Evolutionary conservation across 2,797 vertebrate species (phyloP).

Genomic region (Dipus sagitta): DNA sequence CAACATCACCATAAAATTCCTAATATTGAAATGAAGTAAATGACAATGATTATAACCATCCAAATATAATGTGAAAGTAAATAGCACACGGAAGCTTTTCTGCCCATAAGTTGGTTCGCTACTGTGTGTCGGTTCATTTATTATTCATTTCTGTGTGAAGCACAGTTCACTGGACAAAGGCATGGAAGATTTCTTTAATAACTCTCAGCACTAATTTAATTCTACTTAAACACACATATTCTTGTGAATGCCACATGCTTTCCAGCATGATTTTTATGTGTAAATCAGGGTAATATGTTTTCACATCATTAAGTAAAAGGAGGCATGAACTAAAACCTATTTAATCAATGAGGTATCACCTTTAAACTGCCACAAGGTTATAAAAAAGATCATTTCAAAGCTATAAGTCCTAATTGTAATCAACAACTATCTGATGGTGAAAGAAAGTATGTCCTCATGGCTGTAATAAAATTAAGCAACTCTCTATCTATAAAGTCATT

Average conservation of each 20-base stretch:
- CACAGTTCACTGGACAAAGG: constrained; percentile 89
- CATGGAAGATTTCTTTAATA: constrained; percentile 92
- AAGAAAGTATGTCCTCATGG: constrained; percentile 85
- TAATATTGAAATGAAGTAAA: constrained; percentile 60
- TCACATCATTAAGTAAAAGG: constrained; percentile 95
- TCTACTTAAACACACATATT: constrained; percentile 93
- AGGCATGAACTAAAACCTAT: constrained; percentile 93
- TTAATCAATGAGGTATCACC: constrained; percentile 94
- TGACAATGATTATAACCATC: constrained; percentile 69
- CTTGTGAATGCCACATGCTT: constrained; percentile 90
- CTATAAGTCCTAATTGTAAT: constrained; percentile 93
- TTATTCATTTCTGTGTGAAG: constrained; percentile 89
- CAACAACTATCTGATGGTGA: constrained; percentile 93
- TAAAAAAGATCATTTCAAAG: constrained; percentile 93
- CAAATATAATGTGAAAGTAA: constrained; percentile 79
- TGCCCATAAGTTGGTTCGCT: constrained; percentile 68
- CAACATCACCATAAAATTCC: not conserved
- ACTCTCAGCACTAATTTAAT: constrained; percentile 93
- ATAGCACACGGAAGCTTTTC: constrained; percentile 66
- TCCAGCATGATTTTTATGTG: constrained; percentile 92
- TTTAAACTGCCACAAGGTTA: constrained; percentile 92
- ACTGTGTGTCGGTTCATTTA: constrained; percentile 86
- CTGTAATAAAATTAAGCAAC: constrained; percentile 83
- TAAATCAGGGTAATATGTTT: constrained; percentile 95
- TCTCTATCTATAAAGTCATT: constrained; percentile 78